Base-by-base conservation (phyloP, 2,888 invertebrate species). In the Elmis aenea region DNA sequence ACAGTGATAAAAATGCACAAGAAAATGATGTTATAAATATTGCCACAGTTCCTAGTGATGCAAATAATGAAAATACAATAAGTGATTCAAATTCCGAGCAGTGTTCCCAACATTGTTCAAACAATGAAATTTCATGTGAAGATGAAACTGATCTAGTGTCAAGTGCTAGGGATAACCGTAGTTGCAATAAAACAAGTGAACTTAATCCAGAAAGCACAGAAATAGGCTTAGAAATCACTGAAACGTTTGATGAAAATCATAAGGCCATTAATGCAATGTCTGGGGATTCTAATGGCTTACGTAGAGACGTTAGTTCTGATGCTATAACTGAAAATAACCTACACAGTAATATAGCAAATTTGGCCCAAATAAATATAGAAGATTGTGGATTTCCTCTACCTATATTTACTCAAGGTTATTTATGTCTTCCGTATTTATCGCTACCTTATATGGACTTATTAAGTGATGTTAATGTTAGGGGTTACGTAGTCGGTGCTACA, bases 381-480 rank as follows among this genome's bases (percentile, higher is more conserved):
- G 77, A 83, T 32, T 93, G 88, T 66, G 94, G 94, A 6, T 81
- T 95, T 53, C 97, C 96, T 0, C 69, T 96, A 18, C 76, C 81
- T 26, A 74, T 95, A 35, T 95, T 93, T 68, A 81, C 85, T 18
- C 85, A 91, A 70, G 96, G 96, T 27, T 87, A 89, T 61, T 74
- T 96, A 9, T 96, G 95, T 66, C 79, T 96, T 65, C 97, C 99
- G 10, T 99, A 97, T 67, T 72, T 97, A 46, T 94, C 94, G 2
- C 72, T 99, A 48, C 92, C 95, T 50, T 95, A 93, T 64, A 79
- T 96, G 71, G 97, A 97, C 70, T 71, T 94, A 36, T 69, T 99
- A 33, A 82, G 83, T 29, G 92, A 95, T 66, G 77, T 85, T 2
- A 87, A 88, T 52, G 90, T 95, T 4, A 72, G 84, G 43, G 87